These are phyloP conservation scores for Hyposoter dolosus DNA, from an alignment of 2,888 invertebrate genomes.

Conservation along the genomic window DNA sequence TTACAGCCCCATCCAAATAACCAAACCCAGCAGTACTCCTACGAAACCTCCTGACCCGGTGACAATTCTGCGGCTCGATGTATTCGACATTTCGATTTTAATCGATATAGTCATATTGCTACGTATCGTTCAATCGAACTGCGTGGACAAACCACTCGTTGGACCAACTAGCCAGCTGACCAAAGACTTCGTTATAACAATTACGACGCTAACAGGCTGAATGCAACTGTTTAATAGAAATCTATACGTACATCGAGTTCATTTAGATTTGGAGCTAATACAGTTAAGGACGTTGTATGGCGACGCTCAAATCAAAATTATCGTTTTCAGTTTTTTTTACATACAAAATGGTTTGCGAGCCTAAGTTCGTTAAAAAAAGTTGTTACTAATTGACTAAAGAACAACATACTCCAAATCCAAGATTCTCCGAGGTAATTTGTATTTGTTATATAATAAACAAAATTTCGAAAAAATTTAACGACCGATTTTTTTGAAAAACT, in stretches of 20 bases:
- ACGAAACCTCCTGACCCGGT: constrained; percentile 70
- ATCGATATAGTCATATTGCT: neutral
- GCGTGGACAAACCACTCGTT: constrained; percentile 43
- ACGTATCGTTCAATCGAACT: neutral
- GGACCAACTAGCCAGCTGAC: constrained; percentile 43
- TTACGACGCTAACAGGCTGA: constrained; percentile 19
- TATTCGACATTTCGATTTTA: neutral
- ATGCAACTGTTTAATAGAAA: constrained; percentile 19
- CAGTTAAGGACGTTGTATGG: too few relatives aligned
- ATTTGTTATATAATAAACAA: too few relatives aligned
- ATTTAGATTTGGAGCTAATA: neutral
- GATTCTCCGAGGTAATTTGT: too few relatives aligned
- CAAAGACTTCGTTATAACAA: constrained; percentile 40
- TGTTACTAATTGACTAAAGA: too few relatives aligned
- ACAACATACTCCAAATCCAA: too few relatives aligned
- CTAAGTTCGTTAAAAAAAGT: too few relatives aligned
- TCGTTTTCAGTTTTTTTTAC: too few relatives aligned
- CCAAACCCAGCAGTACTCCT: neutral
- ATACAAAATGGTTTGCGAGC: too few relatives aligned
- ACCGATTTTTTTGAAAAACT: too few relatives aligned
- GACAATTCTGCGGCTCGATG: constrained; percentile 66
- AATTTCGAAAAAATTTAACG: too few relatives aligned
- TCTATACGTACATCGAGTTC: neutral
- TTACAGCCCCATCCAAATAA: constrained; percentile 80
- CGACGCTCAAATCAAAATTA: too few relatives aligned